A percentile compares a stretch with the other conserved stretches of the same genome.
Conservation (phyloP, 2,797 vertebrate genomes). For the Chaunax sp. region DNA sequence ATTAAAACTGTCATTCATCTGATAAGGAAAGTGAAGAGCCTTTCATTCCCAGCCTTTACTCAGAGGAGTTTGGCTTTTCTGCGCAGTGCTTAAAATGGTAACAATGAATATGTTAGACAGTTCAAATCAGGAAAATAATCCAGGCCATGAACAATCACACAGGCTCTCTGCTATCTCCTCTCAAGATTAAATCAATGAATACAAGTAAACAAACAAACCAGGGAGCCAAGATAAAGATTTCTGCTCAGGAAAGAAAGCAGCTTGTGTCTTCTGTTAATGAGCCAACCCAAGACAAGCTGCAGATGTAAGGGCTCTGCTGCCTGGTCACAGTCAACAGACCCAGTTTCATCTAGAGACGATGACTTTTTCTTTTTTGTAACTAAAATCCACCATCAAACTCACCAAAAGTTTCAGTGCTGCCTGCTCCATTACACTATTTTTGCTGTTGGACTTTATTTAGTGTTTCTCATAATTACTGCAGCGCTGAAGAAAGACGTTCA, state of each 20-base stretch:
- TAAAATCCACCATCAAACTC: conserved; percentile 18
- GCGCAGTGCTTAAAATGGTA: conserved; percentile 31
- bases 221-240: conserved; percentile 59
- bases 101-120: conserved; percentile 56
- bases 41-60: conserved; percentile 41
- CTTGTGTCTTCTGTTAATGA: conserved; percentile 65
- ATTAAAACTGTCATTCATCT: conserved; percentile 61
- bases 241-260: conserved; percentile 32
- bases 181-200: conserved; percentile 65
- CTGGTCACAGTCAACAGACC: conserved; percentile 49
- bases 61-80: conserved; percentile 32
- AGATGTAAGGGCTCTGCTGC: conserved; percentile 48
- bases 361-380: conserved; percentile 7
- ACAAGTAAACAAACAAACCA: conserved; percentile 60
- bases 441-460: conserved; percentile 1
- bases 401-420: background rate
- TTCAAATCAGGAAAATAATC: conserved; percentile 62
- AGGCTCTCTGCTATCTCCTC: conserved; percentile 45
- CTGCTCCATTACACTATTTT: background rate
- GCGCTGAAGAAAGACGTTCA: background rate
- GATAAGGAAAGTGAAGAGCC: conserved; percentile 36
- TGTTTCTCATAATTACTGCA: background rate
- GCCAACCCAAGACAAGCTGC: conserved; percentile 43
- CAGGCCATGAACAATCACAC: conserved; percentile 36
- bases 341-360: conserved; percentile 34